These are phyloP conservation scores for Meiosimyza decipiens DNA, from an alignment of 2,888 invertebrate species.

Conservation along the genomic window DNA sequence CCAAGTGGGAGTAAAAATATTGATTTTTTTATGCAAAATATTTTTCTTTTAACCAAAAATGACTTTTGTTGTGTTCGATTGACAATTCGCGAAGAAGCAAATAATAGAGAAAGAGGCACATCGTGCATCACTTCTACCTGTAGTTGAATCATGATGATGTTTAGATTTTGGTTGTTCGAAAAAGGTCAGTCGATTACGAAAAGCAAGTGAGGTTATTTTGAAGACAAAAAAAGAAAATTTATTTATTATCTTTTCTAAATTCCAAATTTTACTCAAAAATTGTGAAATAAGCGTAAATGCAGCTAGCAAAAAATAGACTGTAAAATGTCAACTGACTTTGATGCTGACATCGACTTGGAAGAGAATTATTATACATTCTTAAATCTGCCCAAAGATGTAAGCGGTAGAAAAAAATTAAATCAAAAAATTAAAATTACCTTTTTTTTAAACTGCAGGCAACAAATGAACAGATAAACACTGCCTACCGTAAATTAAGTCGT, in stretches of 20 bases:
- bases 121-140: no score
- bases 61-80: no score
- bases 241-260: conserved; percentile 33
- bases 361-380: conserved; percentile 91
- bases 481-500: conserved; percentile 90
- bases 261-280: conserved; percentile 41
- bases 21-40: no score
- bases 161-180: background rate
- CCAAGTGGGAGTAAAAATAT: no score
- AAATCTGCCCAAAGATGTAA: conserved; percentile 86
- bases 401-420: conserved; percentile 47
- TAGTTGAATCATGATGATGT: background rate
- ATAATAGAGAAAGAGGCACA: no score
- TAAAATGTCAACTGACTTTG: conserved; percentile 69
- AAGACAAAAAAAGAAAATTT: conserved; percentile 25
- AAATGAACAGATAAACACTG: conserved; percentile 90
- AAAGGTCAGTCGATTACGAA: conserved; percentile 31
- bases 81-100: no score
- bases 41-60: no score
- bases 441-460: conserved; percentile 76
- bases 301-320: conserved; percentile 20
- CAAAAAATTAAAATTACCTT: conserved; percentile 35
- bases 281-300: conserved; percentile 40
- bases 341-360: conserved; percentile 74
- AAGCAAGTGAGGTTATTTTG: conserved; percentile 45